Conservation (phyloP, 2,113 vertebrate genomes). For the Chaetura pelagica region DNA sequence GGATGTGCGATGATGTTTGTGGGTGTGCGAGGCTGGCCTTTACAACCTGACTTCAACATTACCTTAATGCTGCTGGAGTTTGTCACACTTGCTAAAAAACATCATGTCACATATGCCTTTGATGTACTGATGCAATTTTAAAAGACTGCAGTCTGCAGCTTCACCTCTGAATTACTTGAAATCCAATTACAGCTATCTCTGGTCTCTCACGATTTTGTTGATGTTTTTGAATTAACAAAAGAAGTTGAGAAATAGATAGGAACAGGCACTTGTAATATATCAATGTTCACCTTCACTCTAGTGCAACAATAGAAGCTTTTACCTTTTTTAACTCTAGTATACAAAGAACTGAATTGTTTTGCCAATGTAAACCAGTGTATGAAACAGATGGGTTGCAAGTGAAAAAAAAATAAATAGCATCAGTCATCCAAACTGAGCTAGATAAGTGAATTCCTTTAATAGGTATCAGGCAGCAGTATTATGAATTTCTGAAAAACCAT, state of each 20-base stretch:
- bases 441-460: conserved; percentile 28
- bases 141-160: conserved; percentile 56
- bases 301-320: conserved; percentile 55
- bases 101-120: conserved; percentile 35
- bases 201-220: conserved; percentile 56
- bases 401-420: background rate
- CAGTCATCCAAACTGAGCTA: background rate
- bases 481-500: conserved; percentile 34
- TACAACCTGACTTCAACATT: conserved; percentile 3
- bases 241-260: conserved; percentile 55
- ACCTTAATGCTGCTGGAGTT: conserved; percentile 38
- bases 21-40: conserved; percentile 4
- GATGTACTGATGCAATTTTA: conserved; percentile 65
- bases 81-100: conserved; percentile 41
- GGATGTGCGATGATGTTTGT: conserved; percentile 21
- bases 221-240: conserved; percentile 70
- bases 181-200: conserved; percentile 56
- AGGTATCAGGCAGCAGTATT: background rate
- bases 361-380: conserved; percentile 16
- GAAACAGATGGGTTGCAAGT: conserved; percentile 34
- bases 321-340: conserved; percentile 1
- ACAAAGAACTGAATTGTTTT: conserved; percentile 42
- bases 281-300: conserved; percentile 22
- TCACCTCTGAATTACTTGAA: conserved; percentile 66
- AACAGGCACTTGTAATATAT: conserved; percentile 49